Evolutionary conservation across 2,888 invertebrate species (phyloP).

Genomic region (Sinopyrophorus schimmeli): DNA sequence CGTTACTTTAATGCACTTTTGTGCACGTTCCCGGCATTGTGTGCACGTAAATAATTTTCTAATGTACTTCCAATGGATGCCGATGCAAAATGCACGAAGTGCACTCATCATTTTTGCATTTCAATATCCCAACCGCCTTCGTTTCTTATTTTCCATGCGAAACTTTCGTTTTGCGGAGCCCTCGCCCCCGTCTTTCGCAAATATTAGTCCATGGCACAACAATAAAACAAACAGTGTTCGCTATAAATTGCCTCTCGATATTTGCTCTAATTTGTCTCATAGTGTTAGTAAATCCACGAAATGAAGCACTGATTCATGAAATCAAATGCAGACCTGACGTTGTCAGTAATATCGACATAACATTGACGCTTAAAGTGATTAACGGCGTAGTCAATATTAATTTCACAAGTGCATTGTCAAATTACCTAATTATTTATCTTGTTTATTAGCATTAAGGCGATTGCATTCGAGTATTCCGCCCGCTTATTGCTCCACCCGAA

Average conservation of each 20-base stretch:
- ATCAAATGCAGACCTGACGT: conserved; percentile 29
- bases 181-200: not conserved
- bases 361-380: conserved; percentile 36
- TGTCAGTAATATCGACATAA: conserved; percentile 33
- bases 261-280: conserved; percentile 7
- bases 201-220: too few species aligned
- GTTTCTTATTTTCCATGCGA: too few species aligned
- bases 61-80: conserved; percentile 15
- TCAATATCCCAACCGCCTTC: too few species aligned
- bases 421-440: conserved; percentile 38
- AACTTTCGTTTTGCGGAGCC: too few species aligned
- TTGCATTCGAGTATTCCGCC: conserved; percentile 15
- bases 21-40: conserved; percentile 8
- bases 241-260: not conserved
- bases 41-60: conserved; percentile 15
- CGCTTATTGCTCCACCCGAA: conserved; percentile 12
- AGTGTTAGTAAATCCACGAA: conserved; percentile 14
- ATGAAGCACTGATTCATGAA: conserved; percentile 31
- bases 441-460: conserved; percentile 35
- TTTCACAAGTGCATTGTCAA: conserved; percentile 38
- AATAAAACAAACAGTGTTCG: not conserved
- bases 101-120: conserved; percentile 10
- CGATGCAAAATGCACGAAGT: too few species aligned
- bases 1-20: conserved; percentile 5
- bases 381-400: conserved; percentile 39